These are phyloP conservation scores for Agonum fuliginosum DNA, from an alignment of 2,888 invertebrate species.

Conservation along the genomic window DNA sequence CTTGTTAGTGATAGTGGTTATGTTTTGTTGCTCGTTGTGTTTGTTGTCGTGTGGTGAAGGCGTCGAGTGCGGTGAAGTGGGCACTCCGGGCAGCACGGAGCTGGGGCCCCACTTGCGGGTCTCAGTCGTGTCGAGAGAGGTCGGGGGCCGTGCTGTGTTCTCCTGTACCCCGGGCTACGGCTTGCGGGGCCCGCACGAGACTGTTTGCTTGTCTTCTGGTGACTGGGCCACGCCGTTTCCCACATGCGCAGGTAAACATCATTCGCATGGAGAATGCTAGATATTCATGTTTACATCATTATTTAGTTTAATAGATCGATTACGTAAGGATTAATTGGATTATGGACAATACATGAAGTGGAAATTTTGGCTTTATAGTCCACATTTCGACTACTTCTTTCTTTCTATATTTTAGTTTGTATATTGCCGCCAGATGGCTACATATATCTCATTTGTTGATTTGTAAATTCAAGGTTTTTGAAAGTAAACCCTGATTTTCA, in stretches of 20 bases:
- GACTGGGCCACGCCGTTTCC: slow-evolving; percentile 88
- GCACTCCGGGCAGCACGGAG: slow-evolving; percentile 71
- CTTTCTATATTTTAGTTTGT: too few species aligned
- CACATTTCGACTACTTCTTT: too few species aligned
- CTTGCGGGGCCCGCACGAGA: slow-evolving; percentile 83
- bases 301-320: too few species aligned
- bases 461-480: too few species aligned
- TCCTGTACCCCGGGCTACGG: slow-evolving; percentile 87
- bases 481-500: too few species aligned
- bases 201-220: slow-evolving; percentile 84
- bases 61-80: slow-evolving; percentile 87
- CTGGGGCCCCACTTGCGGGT: slow-evolving; percentile 80
- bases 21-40: slow-evolving; percentile 12
- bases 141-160: slow-evolving; percentile 88
- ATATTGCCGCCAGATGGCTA: too few species aligned
- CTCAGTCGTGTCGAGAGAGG: slow-evolving; percentile 84
- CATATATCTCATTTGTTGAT: too few species aligned
- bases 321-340: too few species aligned
- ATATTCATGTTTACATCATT: too few species aligned
- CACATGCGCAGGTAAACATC: slow-evolving; percentile 80
- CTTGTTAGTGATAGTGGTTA: not conserved
- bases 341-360: too few species aligned
- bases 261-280: not conserved
- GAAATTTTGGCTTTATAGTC: too few species aligned
- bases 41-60: slow-evolving; percentile 71